Percentiles rank a stretch among this genome's conserved stretches.
Conservation (phyloP, 2,797 vertebrate genomes). For the Apogon hyalosoma region DNA sequence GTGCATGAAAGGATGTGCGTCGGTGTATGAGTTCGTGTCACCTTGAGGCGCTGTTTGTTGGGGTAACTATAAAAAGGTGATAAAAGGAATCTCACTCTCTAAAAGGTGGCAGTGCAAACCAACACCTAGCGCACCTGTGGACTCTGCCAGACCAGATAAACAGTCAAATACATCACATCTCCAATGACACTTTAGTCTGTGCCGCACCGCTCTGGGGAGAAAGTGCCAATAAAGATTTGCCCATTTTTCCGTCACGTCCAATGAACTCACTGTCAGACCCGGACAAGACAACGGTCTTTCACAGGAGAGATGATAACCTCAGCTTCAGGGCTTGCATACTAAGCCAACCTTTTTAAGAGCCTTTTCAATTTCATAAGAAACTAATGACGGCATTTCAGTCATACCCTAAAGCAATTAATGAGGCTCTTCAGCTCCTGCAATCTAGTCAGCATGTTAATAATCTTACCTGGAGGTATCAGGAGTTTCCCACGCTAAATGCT, state of each 20-base stretch:
- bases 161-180: slow-evolving; percentile 72
- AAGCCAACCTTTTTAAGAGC: slow-evolving; percentile 35
- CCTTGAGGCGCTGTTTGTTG: slow-evolving; percentile 31
- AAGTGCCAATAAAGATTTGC: slow-evolving; percentile 69
- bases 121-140: slow-evolving; percentile 70
- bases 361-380: slow-evolving; percentile 43
- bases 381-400: slow-evolving; percentile 49
- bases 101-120: slow-evolving; percentile 50
- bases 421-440: slow-evolving; percentile 47
- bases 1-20: background rate
- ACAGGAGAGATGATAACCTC: slow-evolving; percentile 43
- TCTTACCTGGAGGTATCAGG: slow-evolving; percentile 53
- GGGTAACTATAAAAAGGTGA: slow-evolving; percentile 26
- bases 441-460: slow-evolving; percentile 63
- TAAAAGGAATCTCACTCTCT: slow-evolving; percentile 45
- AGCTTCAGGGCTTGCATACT: slow-evolving; percentile 21
- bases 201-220: slow-evolving; percentile 51
- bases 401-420: slow-evolving; percentile 57
- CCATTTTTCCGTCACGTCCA: slow-evolving; percentile 63
- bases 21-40: background rate
- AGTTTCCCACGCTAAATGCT: slow-evolving; percentile 47
- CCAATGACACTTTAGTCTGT: slow-evolving; percentile 56
- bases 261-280: slow-evolving; percentile 50
- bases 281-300: slow-evolving; percentile 38
- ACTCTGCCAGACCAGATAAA: slow-evolving; percentile 72